Base-by-base conservation (phyloP, 2,113 vertebrate species). In the Chaetura pelagica region DNA sequence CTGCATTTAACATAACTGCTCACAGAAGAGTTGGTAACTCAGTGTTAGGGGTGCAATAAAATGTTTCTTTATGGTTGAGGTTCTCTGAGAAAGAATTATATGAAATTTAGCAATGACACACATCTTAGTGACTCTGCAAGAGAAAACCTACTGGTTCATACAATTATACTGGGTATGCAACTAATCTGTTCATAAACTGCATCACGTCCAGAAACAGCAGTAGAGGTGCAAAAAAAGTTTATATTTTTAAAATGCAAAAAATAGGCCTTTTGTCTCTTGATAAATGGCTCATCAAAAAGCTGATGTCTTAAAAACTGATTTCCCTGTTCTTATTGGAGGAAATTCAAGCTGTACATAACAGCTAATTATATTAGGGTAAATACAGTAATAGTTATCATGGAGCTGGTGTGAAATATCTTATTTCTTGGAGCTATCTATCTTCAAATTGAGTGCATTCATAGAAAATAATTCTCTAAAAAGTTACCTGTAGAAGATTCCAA, bases 401-500 rank as follows among this genome's bases (percentile, higher is more conserved):
- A 12, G 66, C 24, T 79, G 51, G 58, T 94, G 84, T 67, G 79
- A 97, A 97, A 62, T 83, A 73, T 27, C 76, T 92, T 84, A 68
- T 91, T 96, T 94, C 77, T 89, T 93, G 40, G 79, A 96, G 59
- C 44, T 93, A 73, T 30, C 35, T 71, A 57, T 73, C 96, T 54
- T 87, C 59, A 83, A 95, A 87, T 46, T 24, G 24, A 84, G 27
- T 82, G 17, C 35, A 74, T 82, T 95, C 96, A 93, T 35, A 96
- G 78, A 88, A 96, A 96, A 95, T 42, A 82, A 85, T 63, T 92
- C 12, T 94, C 29, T 78, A 75, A 93, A 96, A 97, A 94, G 61
- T 97, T 98, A 78, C 92, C 90, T 80, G 46, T 75, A 7, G 73
- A 96, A 92, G 78, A 97, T 96, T 96, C 72, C 78, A 96, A 95